Evolutionary conservation across 2,113 vertebrate species (phyloP).

Genomic region (Etia nguti): DNA sequence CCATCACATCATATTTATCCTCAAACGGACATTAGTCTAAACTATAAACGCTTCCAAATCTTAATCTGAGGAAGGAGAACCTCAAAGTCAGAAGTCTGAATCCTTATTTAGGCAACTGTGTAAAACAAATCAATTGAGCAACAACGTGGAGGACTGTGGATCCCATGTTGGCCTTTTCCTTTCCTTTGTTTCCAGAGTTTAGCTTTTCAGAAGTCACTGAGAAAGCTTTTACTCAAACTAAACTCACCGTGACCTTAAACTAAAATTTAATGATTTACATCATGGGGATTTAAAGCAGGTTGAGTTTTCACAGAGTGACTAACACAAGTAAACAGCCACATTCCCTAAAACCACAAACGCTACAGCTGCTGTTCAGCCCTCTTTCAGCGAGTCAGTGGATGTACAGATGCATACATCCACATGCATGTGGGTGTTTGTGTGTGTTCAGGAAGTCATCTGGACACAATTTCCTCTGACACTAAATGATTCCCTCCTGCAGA

Average conservation of each 20-base stretch:
- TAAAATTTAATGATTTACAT: background rate
- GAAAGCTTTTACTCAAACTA: background rate
- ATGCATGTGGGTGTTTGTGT: background rate
- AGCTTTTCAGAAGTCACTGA: background rate
- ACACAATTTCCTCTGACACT: background rate
- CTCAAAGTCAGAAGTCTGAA: background rate
- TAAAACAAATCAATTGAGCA: background rate
- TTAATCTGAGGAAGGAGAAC: background rate
- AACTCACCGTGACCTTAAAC: background rate
- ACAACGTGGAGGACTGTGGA: background rate
- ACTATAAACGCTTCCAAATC: background rate
- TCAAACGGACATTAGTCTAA: background rate
- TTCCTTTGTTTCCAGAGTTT: background rate
- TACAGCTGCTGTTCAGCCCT: background rate
- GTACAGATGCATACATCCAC: background rate
- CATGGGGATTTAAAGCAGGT: background rate
- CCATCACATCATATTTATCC: background rate
- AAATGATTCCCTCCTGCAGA: background rate
- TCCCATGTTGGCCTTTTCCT: background rate
- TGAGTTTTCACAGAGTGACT: background rate
- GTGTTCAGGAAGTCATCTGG: background rate
- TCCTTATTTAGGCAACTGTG: background rate
- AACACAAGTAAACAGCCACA: background rate
- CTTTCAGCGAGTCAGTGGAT: background rate
- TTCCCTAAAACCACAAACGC: background rate